These are phyloP conservation scores for Xestia ashworthii DNA, from an alignment of 2,888 invertebrate species.

Conservation along the genomic window DNA sequence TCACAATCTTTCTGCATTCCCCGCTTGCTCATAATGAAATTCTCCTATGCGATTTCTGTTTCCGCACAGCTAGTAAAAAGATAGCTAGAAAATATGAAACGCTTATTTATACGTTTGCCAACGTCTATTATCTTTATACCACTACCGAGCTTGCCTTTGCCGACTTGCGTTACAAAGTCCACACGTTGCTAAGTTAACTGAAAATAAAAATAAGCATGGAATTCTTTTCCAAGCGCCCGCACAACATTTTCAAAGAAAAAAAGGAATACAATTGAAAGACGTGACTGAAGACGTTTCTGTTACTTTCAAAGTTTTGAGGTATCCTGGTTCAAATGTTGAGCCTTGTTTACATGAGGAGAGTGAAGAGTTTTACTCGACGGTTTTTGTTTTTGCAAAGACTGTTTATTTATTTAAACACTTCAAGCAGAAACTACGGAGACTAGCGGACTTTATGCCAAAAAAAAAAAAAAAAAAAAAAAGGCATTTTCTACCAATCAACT, in stretches of 20 bases:
- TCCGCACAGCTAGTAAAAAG: neutral
- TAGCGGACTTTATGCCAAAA: no score
- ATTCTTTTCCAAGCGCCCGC: constrained; percentile 7
- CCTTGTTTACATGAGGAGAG: neutral
- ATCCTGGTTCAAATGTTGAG: constrained; percentile 8
- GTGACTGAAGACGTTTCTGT: constrained; percentile 49
- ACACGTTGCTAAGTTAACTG: constrained; percentile 22
- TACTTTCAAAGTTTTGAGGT: constrained; percentile 45
- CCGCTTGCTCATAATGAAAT: constrained; percentile 8
- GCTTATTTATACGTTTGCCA: constrained; percentile 19
- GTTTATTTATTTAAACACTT: neutral
- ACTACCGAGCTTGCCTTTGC: neutral
- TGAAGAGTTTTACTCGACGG: neutral
- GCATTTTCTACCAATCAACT: neutral
- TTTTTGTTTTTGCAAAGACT: neutral
- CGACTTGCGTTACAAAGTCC: constrained; percentile 13
- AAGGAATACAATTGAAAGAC: constrained; percentile 31
- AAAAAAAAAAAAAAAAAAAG: no score
- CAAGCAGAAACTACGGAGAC: neutral
- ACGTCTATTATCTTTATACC: constrained; percentile 9
- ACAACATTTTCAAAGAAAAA: constrained; percentile 17
- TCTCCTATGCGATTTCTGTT: neutral
- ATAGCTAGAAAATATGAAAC: neutral
- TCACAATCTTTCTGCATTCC: neutral
- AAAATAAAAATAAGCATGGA: constrained; percentile 37